phyloP scores from a whole-genome alignment of 2,113 vertebrate genomes.

The Lepus timidus region DNA sequence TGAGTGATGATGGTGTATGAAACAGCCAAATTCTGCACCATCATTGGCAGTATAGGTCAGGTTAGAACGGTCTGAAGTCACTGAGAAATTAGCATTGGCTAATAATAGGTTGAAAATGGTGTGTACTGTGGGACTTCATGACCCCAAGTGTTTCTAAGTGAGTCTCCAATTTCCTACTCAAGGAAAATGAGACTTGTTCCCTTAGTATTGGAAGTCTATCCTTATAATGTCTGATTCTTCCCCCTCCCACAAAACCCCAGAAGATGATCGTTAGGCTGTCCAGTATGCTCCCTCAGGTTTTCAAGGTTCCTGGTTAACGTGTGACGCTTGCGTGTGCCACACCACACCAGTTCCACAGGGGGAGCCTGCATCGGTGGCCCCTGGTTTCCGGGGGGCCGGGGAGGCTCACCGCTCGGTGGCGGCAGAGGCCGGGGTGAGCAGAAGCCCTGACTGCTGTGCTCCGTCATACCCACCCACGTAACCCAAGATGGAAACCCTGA shows the following conservation, averaged over 20 bases:
- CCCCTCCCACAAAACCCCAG: not conserved
- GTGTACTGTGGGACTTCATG: not conserved
- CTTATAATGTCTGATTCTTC: not conserved
- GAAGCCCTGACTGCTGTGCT: not conserved
- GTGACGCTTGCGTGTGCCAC: not conserved
- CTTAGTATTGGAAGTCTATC: not conserved
- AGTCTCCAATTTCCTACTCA: conserved; percentile 35
- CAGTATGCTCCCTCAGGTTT: conserved; percentile 3
- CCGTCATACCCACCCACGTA: not conserved
- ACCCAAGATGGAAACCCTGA: conserved; percentile 45
- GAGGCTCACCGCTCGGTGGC: not conserved
- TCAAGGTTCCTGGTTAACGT: not conserved
- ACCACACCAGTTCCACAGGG: not conserved
- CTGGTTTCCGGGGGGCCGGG: conserved; percentile 8
- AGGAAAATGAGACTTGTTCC: conserved; percentile 25
- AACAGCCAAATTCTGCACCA: not conserved
- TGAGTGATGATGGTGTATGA: not conserved
- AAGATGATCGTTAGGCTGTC: not conserved
- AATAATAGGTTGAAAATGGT: conserved; percentile 44
- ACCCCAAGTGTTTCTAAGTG: conserved; percentile 23
- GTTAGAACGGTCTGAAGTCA: conserved; percentile 29
- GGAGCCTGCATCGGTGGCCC: not conserved
- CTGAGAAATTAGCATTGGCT: conserved; percentile 41
- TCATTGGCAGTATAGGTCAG: not conserved
- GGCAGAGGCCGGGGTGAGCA: not conserved